Evolutionary conservation across 2,113 vertebrate genomes (phyloP).

Genomic region (Dryoscopus gambensis): DNA sequence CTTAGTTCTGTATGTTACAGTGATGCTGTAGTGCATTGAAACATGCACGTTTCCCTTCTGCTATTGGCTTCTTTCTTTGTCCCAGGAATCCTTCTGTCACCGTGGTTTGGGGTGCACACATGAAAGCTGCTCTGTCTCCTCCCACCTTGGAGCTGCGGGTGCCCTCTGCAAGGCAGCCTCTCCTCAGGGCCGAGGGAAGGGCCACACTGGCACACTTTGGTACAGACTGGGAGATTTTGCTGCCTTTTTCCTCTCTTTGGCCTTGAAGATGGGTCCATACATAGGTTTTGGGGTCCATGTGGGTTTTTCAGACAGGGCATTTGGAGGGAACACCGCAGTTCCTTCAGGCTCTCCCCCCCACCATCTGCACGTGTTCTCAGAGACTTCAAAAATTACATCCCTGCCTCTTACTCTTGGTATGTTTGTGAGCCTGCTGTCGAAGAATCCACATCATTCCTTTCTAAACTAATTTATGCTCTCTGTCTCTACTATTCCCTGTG

Average conservation of each 20-base stretch:
- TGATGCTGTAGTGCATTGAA: not conserved
- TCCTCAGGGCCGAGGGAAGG: not conserved
- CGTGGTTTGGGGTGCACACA: not conserved
- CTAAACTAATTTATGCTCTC: not conserved
- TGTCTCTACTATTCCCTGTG: fast-evolving
- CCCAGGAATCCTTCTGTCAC: not conserved
- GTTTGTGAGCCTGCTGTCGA: not conserved
- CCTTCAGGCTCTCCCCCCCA: not conserved
- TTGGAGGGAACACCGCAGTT: fast-evolving
- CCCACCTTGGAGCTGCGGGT: not conserved
- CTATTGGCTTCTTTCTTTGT: not conserved
- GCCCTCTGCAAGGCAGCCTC: fast-evolving
- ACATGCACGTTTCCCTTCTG: not conserved
- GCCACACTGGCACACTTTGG: too few relatives aligned
- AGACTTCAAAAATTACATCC: not conserved
- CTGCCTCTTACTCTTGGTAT: not conserved
- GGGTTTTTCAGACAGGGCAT: fast-evolving
- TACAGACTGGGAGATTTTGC: not conserved
- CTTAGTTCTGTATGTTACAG: not conserved
- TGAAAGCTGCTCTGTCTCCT: not conserved
- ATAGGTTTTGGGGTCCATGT: not conserved
- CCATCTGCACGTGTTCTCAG: fast-evolving
- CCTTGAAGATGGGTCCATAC: fast-evolving
- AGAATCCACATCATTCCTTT: not conserved
- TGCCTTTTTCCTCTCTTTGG: not conserved